A percentile compares a stretch with the other conserved stretches of the same genome.
phyloP scores from a whole-genome alignment of 2,113 vertebrate genomes.

The Polyodon spathula region DNA sequence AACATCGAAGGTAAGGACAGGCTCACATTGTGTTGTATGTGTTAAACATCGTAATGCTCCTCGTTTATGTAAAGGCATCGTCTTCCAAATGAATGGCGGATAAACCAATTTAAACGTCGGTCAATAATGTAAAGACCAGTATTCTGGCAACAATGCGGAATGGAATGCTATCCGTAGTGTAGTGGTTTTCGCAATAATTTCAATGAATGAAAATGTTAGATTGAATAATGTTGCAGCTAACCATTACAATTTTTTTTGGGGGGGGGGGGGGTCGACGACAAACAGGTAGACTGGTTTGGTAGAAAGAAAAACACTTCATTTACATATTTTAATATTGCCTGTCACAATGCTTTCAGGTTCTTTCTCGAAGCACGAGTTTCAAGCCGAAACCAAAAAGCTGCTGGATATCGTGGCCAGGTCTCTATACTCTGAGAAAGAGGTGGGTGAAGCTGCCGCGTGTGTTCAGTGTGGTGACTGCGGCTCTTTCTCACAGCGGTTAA shows the following conservation, averaged over 20 bases:
- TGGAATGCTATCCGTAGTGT: no score
- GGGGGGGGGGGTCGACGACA: no score
- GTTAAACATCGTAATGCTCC: background rate
- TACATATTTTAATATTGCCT: conserved; percentile 15
- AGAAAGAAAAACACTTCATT: background rate
- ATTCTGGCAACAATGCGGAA: no score
- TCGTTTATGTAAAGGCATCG: background rate
- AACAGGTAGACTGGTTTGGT: no score
- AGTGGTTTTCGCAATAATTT: no score
- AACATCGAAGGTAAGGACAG: conserved; percentile 62
- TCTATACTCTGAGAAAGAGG: conserved; percentile 95
- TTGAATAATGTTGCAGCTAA: no score
- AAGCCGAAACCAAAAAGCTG: conserved; percentile 93
- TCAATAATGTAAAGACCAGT: no score
- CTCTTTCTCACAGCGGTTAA: background rate
- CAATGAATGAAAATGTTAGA: no score
- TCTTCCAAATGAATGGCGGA: no score
- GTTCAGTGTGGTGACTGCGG: background rate
- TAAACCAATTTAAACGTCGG: no score
- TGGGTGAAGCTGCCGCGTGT: conserved; percentile 25
- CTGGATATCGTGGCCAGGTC: conserved; percentile 92
- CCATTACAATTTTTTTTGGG: no score
- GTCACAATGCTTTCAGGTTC: conserved; percentile 52
- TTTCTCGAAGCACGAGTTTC: conserved; percentile 82
- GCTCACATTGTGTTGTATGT: background rate